These are phyloP conservation scores for Drosophila kanekoi DNA, from an alignment of 2,888 invertebrate genomes.

Conservation along the genomic window DNA sequence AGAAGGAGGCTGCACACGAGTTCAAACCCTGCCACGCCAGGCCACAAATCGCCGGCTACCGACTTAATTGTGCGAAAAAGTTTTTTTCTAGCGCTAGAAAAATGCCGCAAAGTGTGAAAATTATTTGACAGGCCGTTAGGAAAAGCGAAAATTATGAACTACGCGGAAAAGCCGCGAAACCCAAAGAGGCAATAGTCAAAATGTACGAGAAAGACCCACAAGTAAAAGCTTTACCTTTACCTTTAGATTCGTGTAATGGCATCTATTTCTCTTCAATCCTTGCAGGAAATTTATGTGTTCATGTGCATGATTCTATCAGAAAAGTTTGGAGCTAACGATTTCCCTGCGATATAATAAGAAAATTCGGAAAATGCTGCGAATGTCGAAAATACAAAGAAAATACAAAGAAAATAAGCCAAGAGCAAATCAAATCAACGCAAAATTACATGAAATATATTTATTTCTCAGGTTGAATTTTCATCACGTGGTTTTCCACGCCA, in stretches of 20 bases:
- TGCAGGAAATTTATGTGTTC: constrained; percentile 2
- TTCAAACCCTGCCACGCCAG: not conserved
- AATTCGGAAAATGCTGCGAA: constrained; percentile 3
- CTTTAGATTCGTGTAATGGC: too few relatives aligned
- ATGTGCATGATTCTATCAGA: constrained; percentile 2
- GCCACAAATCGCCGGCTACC: not conserved
- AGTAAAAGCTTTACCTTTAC: not conserved
- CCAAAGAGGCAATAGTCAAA: not conserved
- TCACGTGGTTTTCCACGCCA: constrained; percentile 1
- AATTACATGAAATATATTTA: constrained; percentile 36
- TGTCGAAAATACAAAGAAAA: constrained; percentile 7
- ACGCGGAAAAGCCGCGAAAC: not conserved
- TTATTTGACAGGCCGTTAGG: constrained; percentile 51
- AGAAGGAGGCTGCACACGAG: not conserved
- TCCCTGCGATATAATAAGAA: not conserved
- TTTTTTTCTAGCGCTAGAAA: constrained; percentile 46
- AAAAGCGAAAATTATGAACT: constrained; percentile 54
- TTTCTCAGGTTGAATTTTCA: constrained; percentile 9
- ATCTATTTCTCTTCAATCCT: not conserved
- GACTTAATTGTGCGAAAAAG: constrained; percentile 59
- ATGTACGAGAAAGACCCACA: not conserved
- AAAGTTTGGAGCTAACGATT: constrained; percentile 3
- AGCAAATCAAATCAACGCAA: constrained; percentile 43
- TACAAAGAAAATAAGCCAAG: constrained; percentile 18
- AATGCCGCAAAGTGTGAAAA: constrained; percentile 61